Percentiles rank a stretch among this genome's conserved stretches.
Conservation (phyloP, 2,888 invertebrate genomes). For the Carterocephalus palaemon region DNA sequence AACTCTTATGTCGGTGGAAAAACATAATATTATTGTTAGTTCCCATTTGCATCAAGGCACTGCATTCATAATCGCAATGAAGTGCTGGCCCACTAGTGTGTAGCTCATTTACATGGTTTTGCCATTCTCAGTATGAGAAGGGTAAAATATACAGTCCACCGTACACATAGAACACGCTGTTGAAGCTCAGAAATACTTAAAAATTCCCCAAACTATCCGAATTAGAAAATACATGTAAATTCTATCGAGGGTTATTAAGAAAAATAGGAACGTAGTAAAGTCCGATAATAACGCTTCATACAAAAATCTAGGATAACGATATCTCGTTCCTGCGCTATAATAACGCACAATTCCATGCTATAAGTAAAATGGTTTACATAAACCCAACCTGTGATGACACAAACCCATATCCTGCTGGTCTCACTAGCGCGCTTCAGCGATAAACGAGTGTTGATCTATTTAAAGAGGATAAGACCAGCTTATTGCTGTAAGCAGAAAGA, state of each 20-base stretch:
- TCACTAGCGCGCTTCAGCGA: background rate
- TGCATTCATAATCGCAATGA: no score
- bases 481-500: no score
- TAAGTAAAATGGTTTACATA: slow-evolving; percentile 58
- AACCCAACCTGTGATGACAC: slow-evolving; percentile 50
- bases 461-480: background rate
- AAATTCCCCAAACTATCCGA: background rate
- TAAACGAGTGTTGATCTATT: background rate
- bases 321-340: slow-evolving; percentile 47
- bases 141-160: no score
- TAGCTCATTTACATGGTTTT: no score
- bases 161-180: no score
- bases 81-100: no score
- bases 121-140: no score
- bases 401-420: slow-evolving; percentile 40
- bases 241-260: slow-evolving; percentile 7
- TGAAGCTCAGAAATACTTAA: no score
- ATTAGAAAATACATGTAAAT: slow-evolving; percentile 3
- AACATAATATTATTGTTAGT: no score
- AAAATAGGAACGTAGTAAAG: slow-evolving; percentile 28
- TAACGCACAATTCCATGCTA: slow-evolving; percentile 56
- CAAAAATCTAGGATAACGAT: slow-evolving; percentile 43
- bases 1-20: no score
- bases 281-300: slow-evolving; percentile 38
- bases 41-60: no score